Base-by-base conservation (phyloP, 2,113 vertebrate species). In the Brachyhypopomus occidentalis region DNA sequence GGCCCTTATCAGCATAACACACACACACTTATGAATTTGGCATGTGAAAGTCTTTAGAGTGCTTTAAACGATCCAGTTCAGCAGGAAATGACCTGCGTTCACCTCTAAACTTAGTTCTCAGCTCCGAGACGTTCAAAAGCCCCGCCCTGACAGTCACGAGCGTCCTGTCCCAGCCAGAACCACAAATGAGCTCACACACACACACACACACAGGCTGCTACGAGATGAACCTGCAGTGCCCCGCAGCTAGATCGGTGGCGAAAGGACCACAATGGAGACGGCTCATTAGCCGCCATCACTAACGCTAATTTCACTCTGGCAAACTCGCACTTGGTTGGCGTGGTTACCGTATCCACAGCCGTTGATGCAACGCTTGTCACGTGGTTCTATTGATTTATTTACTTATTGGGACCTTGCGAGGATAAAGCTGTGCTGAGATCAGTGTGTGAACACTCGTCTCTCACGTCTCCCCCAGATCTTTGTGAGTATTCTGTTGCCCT, bases 191-290 rank as follows among this genome's bases (percentile, higher is more conserved):
- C 75, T 22, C 64, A 19, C 55, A 70, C 41, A 38, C n/a, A 64
- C 73, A 69, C n/a, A n/a, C n/a, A n/a, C n/a, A n/a, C n/a, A n/a
- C n/a, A 20, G 34, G 36, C 36, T 25, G 34, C 9, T 22, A 19
- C 55, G 17, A 56, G 77, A 84, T 77, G 48, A 84, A 84, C 58
- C 69, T 60, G 41, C 70, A 82, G 58, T 73, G 78, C 79, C 82
- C 81, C 41, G 19, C 8, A 17, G 38, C 52, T 45, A 79, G 75
- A 71, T 82, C 22, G 67, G 78, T 56, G 2, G 58, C 73, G 36
- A 63, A 63, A 59, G 56, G 22, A 22, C 75, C 12, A 67, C 75
- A 78, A 78, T 67, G 60, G 74, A 7, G 78, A 81, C 73, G 79
- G 81, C 62, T 81, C 71, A 72, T 81, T 84, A 84, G 75, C 78